Conservation (phyloP, 2,888 invertebrate species). For the Cerceris ruficornis region DNA sequence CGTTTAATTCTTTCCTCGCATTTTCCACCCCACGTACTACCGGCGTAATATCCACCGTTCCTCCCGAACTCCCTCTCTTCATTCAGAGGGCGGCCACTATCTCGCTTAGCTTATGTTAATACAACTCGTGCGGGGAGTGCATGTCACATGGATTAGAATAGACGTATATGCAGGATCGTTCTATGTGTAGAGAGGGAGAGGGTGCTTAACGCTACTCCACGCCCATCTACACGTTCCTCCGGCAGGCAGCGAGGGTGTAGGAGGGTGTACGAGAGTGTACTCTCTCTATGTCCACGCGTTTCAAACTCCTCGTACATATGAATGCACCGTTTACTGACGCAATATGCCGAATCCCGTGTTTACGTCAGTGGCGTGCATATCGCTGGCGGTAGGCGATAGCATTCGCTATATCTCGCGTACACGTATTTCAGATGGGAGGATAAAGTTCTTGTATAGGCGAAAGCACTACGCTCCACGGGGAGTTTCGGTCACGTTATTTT, state of each 20-base stretch:
- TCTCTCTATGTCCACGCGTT: slow-evolving; percentile 46
- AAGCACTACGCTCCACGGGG: background rate
- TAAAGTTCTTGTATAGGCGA: slow-evolving; percentile 5
- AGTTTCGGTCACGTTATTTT: background rate
- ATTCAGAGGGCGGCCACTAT: slow-evolving; percentile 33
- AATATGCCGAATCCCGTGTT: slow-evolving; percentile 66
- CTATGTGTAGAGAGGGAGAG: slow-evolving; percentile 9
- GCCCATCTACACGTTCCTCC: slow-evolving; percentile 6
- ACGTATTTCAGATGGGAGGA: slow-evolving; percentile 30
- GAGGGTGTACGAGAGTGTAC: slow-evolving; percentile 10
- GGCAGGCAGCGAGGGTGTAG: background rate
- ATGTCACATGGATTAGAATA: slow-evolving; percentile 46
- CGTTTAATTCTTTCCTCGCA: slow-evolving; percentile 53
- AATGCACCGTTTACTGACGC: slow-evolving; percentile 63
- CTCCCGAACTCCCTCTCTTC: slow-evolving; percentile 10
- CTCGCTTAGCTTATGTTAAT: slow-evolving; percentile 66
- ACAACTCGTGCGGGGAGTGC: slow-evolving; percentile 39
- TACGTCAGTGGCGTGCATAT: slow-evolving; percentile 60
- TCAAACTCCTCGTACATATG: slow-evolving; percentile 50
- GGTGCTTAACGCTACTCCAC: slow-evolving; percentile 5
- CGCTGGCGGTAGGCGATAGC: slow-evolving; percentile 59
- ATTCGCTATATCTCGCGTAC: slow-evolving; percentile 50
- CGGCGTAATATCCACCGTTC: slow-evolving; percentile 34
- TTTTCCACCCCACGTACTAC: slow-evolving; percentile 24
- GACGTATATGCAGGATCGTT: slow-evolving; percentile 12